Conservation (phyloP, 2,797 vertebrate species). For the Poecilia wingei region DNA sequence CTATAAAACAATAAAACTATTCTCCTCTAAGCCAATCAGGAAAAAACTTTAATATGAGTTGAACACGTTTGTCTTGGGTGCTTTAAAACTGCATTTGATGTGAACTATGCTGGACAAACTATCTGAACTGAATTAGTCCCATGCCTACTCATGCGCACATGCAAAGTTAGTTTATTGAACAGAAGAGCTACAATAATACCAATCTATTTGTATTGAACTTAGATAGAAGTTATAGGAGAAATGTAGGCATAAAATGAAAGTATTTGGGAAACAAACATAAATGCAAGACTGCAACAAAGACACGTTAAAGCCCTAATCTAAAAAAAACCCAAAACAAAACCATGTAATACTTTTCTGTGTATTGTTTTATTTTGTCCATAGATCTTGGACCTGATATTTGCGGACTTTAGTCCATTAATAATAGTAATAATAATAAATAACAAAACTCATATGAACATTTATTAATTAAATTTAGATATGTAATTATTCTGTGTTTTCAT, state of each 20-base stretch:
- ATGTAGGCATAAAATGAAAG: background rate
- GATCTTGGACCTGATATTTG: background rate
- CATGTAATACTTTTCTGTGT: background rate
- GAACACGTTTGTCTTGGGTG: background rate
- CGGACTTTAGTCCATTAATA: background rate
- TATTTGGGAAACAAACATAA: background rate
- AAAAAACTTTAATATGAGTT: background rate
- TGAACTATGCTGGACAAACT: background rate
- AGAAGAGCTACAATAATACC: background rate
- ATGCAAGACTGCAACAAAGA: background rate
- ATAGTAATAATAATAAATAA: background rate
- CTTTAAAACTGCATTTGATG: background rate
- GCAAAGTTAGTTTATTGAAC: background rate
- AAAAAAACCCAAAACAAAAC: background rate
- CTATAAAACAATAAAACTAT: background rate
- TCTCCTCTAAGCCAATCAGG: background rate
- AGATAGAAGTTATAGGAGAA: background rate
- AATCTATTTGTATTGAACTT: background rate
- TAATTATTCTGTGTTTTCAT: background rate
- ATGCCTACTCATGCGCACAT: background rate
- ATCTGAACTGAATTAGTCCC: background rate
- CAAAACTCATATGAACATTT: background rate
- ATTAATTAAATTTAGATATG: background rate
- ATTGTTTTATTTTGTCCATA: background rate
- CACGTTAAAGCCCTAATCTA: background rate